Conservation (phyloP, 1,140 invertebrate genomes). For the Hesperophylax magnus region DNA sequence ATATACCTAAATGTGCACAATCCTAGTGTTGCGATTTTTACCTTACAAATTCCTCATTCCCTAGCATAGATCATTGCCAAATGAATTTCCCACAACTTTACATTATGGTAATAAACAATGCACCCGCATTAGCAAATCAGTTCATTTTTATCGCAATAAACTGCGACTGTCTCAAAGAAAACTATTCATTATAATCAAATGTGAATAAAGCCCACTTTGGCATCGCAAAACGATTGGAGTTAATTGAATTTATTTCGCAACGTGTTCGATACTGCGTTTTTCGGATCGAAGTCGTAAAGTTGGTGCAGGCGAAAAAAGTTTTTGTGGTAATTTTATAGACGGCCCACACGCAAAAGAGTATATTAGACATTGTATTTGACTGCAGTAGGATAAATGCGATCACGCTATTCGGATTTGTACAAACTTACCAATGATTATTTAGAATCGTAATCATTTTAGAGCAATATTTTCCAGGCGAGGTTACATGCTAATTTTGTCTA, state of each 20-base stretch:
- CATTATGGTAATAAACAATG: constrained; percentile 6
- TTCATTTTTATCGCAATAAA: background rate
- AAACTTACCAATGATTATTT: background rate
- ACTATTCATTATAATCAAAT: background rate
- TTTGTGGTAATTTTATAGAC: constrained; percentile 16
- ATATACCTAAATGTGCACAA: too few relatives aligned
- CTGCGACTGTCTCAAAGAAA: background rate
- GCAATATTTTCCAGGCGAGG: too few relatives aligned
- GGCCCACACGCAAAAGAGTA: constrained; percentile 7
- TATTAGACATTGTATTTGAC: background rate
- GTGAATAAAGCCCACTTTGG: background rate
- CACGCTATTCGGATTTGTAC: background rate
- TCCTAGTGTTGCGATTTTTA: too few relatives aligned
- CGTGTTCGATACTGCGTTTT: constrained; percentile 17
- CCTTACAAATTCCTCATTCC: background rate
- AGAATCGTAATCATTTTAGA: too few relatives aligned
- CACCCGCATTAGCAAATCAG: constrained; percentile 4
- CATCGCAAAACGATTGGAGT: background rate
- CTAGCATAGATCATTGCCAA: constrained; percentile 9
- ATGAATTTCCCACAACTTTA: background rate
- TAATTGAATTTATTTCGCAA: background rate
- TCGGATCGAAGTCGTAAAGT: background rate
- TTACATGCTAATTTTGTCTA: too few relatives aligned
- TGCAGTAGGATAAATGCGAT: background rate
- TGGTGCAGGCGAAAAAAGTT: constrained; percentile 11